Base-by-base conservation (phyloP, 1,140 invertebrate genomes). In the Lordiphosa mommai region DNA sequence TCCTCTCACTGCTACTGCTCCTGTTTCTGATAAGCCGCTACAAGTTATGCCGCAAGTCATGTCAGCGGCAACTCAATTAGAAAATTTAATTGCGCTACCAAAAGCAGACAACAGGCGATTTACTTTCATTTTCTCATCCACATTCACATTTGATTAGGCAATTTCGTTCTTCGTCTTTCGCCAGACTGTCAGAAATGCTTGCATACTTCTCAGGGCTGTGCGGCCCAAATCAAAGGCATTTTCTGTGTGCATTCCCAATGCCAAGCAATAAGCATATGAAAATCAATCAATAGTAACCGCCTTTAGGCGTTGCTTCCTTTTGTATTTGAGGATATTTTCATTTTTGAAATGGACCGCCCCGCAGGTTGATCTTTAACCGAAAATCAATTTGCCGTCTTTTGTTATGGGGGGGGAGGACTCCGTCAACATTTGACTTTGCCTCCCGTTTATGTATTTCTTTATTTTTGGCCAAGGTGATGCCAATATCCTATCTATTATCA, bases 21-120 rank as follows among this genome's bases (percentile, higher is more conserved):
- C 16, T 52, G 10, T 36, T 23, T 13, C 17, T 23, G 17, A 44
- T 40, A 20, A 32, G 12, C 32, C 33, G 46, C 47, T 46, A 27
- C 32, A 37, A 55, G 55, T 48, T 36, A 58, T 16, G 23, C 58
- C 12, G 10, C 16, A 32, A 49, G 43, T 27, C 37, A 33, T 34
- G 61, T 61, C 38, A 49, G 46, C 20, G 46, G 55, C 49, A 61
- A 61, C 40, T 84, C 64, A 77, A 82, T 84, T 84, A 77, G 72
- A 77, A 69, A 84, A 84, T 82, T 65, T 84, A 72, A 84, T 77
- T 77, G 66, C 20, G 48, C 36, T 33, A 17, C 50, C 12, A 49
- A 55, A 44, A 50, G 38, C 47, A 46, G 50, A 16, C 23, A 30
- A 7, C 27, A 13, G 27, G 17, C 20, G 30, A 36, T 52, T 64